Base-by-base conservation (phyloP, 2,797 vertebrate genomes). In the Dipus sagitta region DNA sequence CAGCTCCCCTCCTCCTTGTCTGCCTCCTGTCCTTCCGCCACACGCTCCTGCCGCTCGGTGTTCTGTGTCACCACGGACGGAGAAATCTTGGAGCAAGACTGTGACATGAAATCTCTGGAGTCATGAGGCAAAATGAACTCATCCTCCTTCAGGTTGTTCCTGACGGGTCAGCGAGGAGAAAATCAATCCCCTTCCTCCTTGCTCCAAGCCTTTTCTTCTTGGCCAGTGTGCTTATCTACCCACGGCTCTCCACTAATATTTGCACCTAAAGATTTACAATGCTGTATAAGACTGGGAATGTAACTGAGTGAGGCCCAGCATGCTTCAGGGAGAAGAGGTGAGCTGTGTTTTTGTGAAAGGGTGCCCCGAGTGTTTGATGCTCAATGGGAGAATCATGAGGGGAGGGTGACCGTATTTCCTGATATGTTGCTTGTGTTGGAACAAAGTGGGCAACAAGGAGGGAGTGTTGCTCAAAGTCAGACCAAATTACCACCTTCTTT, bases 381-480 rank as follows among this genome's bases (percentile, higher is more conserved):
- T 96, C 97, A 97, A 92, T 90, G 95, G 72, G 96, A 97, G 97
- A 97, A 98, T 97, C 93, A 94, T 0, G 9, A 7, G 23, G 47
- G 68, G 54, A 34, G 91, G 62, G 74, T 84, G 20, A 97, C 96
- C 96, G 97, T 95, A 97, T 96, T 98, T 97, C 97, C 90, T 95
- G 34, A 0, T 68, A 65, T 95, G 96, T 97, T 80, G 96, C 96
- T 96, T 96, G 78, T 96, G 90, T 89, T 94, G 62, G 74, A 93
- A 67, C 7, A 3, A 86, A 86, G 94, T 83, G 91, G 77, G 89
- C 94, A 96, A 67, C 79, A 78, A 97, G 93, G 17, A 42, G 93
- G 82, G 77, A 97, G 78, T 52, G 84, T 95, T 95, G 94, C 85
- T 94, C 92, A 90, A 80, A 98, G 97, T 97, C 95, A 83, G 68